These are phyloP conservation scores for Aphelocoma californica DNA, from an alignment of 2,797 vertebrate genomes.

Conservation along the genomic window DNA sequence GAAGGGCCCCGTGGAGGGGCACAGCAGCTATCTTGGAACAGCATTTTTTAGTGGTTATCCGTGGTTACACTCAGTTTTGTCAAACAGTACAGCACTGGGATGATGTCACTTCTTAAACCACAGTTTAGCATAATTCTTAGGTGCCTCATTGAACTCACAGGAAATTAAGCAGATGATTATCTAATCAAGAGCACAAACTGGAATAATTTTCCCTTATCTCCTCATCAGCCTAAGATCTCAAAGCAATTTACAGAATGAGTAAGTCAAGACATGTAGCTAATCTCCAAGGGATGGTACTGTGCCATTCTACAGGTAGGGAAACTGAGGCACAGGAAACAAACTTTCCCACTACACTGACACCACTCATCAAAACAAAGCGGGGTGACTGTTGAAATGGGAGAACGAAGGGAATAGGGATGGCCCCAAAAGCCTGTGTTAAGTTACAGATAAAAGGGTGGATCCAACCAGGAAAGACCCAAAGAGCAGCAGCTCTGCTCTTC, in stretches of 20 bases:
- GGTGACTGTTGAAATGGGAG: neutral
- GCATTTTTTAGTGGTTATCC: neutral
- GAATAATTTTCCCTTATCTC: constrained; percentile 64
- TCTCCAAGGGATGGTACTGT: neutral
- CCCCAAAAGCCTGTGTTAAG: neutral
- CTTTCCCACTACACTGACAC: neutral
- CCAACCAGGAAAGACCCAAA: neutral
- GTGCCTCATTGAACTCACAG: constrained; percentile 60
- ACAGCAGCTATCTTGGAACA: neutral
- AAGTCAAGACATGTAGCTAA: neutral
- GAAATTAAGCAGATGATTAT: constrained; percentile 69
- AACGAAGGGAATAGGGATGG: neutral
- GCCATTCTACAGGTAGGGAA: constrained; percentile 17
- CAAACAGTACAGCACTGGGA: neutral
- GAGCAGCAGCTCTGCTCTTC: neutral
- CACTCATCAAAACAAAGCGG: neutral
- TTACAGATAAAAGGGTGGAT: neutral
- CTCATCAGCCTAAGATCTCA: constrained; percentile 40
- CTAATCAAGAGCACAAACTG: constrained; percentile 61
- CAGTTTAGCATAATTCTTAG: constrained; percentile 48
- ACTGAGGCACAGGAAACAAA: neutral
- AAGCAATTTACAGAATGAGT: constrained; percentile 49
- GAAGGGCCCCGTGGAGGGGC: neutral
- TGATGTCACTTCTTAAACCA: constrained; percentile 50
- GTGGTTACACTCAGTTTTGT: neutral